Evolutionary conservation across 2,113 vertebrate genomes (phyloP), one percentile per base, ranked within the genome.

Genomic region (Trichomycterus rosablanca): DNA sequence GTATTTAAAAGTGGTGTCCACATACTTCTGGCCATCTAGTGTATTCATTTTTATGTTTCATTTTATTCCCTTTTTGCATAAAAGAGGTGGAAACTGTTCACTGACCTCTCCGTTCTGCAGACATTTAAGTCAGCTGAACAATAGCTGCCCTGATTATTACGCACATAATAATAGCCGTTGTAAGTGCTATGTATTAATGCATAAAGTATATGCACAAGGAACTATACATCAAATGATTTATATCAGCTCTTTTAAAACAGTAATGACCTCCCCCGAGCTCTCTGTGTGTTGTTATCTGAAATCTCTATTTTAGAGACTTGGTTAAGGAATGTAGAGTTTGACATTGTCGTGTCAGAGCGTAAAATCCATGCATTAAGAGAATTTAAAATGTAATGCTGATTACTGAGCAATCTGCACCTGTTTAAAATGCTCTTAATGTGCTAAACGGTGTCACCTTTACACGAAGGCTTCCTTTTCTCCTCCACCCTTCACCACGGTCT

Each of bases 341-440:
- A 66, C 61, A 43, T 62, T 57, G 37, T 16, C 32, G 15, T 34
- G 37, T 64, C 50, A 4, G 35, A n/a, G n/a, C 3, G 60, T 53
- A 37, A 61, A 57, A 64, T 52, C 51, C 61, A 52, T 69, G 61
- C 46, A 60, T 71, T 57, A 60, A 39, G 35, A 37, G 35, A 65
- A 59, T 51, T 80, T 80, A 76, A 80, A 64, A 80, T n/a, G n/a
- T n/a, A 73, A 63, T 57, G 28, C 76, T 83, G 78, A 83, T 83
- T 78, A 77, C 72, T 30, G 69, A 65, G 78, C 78, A 76, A 76
- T 72, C 52, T 71, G 73, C 73, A 74, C 53, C 34, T 76, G 71
- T 75, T 83, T 81, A 81, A 78, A 76, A 78, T 68, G 63, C 76
- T 77, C 74, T 74, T 80, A 68, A 79, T 73, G 74, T 63, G 58